Evolutionary conservation across 2,797 vertebrate genomes (phyloP), one percentile per base, ranked within the genome.

Genomic region (Sciaenops ocellatus): DNA sequence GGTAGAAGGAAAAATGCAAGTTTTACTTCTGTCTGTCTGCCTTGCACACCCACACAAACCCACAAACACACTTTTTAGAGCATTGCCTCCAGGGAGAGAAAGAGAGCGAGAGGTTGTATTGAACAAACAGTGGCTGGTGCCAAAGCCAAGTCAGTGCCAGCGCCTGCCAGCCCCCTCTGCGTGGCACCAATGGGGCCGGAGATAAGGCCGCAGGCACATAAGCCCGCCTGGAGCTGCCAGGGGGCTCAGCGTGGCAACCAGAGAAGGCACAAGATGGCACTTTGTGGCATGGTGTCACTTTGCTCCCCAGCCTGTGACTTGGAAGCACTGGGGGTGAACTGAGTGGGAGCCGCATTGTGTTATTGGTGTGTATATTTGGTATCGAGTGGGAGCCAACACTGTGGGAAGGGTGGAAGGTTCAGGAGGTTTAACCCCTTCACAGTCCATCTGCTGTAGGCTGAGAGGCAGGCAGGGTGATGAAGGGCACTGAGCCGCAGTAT

Each of bases 281-380:
- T 81, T 76, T 82, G 80, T 79, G 83, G 82, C 81, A 79, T 6
- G 47, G 73, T 87, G 79, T 87, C 80, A 75, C 77, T 82, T 69
- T 56, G 54, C 63, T 78, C 54, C 79, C 79, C 75, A 71, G 82
- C 62, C 73, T 68, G 70, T 69, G 82, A 85, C 78, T 81, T 81
- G 86, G 79, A 87, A 64, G 42, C 77, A 56, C 59, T 34, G 63
- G 62, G 61, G 60, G 75, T 65, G 72, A 77, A 80, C 73, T 28
- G 79, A 80, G 79, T 73, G 60, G 54, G 73, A 79, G 46, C 54
- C 64, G 80, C 50, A 46, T 61, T 81, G 90, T 70, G 84, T 79
- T 79, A 22, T 70, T 48, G 64, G 82, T 85, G 87, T 78, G 79
- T 88, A 86, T 92, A 87, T 92, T 90, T 89, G 90, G 87, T 69